phyloP scores from a whole-genome alignment of 2,888 invertebrate species.

The Nephrotoma guestfalica region DNA sequence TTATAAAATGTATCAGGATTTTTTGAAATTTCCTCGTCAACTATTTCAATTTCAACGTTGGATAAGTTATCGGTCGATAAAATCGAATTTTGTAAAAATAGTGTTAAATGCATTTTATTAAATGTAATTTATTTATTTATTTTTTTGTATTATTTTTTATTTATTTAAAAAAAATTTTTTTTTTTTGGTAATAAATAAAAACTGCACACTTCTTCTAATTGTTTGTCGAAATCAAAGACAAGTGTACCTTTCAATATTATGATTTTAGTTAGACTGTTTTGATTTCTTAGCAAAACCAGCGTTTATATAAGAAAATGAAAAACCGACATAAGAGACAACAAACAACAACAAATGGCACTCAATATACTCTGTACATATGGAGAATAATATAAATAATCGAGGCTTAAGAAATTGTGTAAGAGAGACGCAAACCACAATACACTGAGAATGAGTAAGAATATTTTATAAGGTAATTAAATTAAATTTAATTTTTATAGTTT shows the following conservation, averaged over 20 bases:
- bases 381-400: background rate
- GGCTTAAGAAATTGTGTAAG: background rate
- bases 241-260: slow-evolving; percentile 1
- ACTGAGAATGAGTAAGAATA: background rate
- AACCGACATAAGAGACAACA: background rate
- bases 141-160: background rate
- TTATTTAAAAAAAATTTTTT: background rate
- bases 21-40: background rate
- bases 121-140: background rate
- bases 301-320: background rate
- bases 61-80: background rate
- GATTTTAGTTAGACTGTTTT: background rate
- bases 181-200: background rate
- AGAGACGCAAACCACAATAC: background rate
- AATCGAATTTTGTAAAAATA: background rate
- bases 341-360: background rate
- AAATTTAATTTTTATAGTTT: background rate
- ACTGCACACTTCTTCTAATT: background rate
- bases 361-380: background rate
- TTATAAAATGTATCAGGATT: background rate
- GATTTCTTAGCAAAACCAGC: background rate
- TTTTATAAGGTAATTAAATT: background rate
- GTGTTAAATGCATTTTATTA: background rate
- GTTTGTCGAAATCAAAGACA: background rate
- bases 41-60: background rate